These are phyloP conservation scores for Platanista minor DNA, from an alignment of 2,113 vertebrate genomes.

Conservation along the genomic window DNA sequence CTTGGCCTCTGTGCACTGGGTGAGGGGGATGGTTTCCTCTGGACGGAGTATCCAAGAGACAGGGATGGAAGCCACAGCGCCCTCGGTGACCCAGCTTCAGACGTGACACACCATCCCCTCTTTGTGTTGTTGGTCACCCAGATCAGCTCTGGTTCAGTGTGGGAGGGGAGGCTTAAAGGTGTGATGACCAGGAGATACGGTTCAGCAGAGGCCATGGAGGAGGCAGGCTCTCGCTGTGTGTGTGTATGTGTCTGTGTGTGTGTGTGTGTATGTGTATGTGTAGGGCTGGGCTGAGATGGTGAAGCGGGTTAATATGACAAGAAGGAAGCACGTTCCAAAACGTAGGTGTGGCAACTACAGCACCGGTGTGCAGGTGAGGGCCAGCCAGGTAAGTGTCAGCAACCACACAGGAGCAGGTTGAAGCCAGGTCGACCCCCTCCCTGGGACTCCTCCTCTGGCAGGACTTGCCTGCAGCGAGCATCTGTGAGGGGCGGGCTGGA, in stretches of 20 bases:
- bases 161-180: background rate
- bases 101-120: background rate
- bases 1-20: background rate
- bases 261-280: background rate
- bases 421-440: no score
- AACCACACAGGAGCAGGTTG: background rate
- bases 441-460: background rate
- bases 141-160: background rate
- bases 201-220: background rate
- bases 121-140: background rate
- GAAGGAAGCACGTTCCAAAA: background rate
- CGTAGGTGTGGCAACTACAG: background rate
- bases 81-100: background rate
- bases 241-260: background rate
- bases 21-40: background rate
- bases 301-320: background rate
- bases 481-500: background rate
- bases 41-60: background rate
- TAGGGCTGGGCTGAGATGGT: background rate
- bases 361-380: background rate
- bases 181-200: background rate
- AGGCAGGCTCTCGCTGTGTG: background rate
- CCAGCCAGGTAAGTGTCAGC: background rate
- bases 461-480: rapidly evolving
- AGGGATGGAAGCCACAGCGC: background rate